phyloP scores from a whole-genome alignment of 2,797 vertebrate genomes.

The Kryptopterus vitreolus region DNA sequence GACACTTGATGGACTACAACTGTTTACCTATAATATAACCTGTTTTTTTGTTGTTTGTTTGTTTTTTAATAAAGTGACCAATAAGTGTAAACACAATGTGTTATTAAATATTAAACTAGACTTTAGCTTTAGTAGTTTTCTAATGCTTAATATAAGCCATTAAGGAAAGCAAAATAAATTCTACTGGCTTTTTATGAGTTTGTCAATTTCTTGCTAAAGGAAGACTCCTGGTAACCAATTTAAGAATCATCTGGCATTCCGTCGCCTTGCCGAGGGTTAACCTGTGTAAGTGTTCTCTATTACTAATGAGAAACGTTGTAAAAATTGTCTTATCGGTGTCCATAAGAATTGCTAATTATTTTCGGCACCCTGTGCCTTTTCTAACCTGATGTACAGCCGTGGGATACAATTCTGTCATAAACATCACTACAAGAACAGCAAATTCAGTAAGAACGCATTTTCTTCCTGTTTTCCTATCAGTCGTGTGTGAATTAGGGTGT shows the following conservation, averaged over 20 bases:
- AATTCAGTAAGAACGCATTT: slow-evolving; percentile 74
- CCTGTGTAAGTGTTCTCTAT: slow-evolving; percentile 83
- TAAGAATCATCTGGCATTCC: slow-evolving; percentile 97
- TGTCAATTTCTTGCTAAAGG: slow-evolving; percentile 71
- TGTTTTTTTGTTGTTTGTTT: too few relatives aligned
- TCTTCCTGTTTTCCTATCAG: slow-evolving; percentile 57
- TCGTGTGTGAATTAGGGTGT: neutral
- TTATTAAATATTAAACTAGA: neutral
- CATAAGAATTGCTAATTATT: neutral
- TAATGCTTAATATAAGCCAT: neutral
- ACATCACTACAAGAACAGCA: slow-evolving; percentile 94
- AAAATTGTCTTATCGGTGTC: neutral
- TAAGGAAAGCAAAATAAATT: neutral
- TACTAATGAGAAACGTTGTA: neutral
- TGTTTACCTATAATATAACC: neutral
- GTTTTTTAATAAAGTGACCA: neutral
- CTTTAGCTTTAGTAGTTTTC: neutral
- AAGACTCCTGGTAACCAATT: slow-evolving; percentile 90
- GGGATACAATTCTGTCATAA: slow-evolving; percentile 96
- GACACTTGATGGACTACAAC: neutral
- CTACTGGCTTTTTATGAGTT: neutral
- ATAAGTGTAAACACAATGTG: neutral
- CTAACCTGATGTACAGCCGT: slow-evolving; percentile 79
- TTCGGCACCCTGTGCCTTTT: neutral
- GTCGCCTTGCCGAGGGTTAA: slow-evolving; percentile 93